Conservation (phyloP, 2,113 vertebrate species). For the Cyanocitta stelleri region DNA sequence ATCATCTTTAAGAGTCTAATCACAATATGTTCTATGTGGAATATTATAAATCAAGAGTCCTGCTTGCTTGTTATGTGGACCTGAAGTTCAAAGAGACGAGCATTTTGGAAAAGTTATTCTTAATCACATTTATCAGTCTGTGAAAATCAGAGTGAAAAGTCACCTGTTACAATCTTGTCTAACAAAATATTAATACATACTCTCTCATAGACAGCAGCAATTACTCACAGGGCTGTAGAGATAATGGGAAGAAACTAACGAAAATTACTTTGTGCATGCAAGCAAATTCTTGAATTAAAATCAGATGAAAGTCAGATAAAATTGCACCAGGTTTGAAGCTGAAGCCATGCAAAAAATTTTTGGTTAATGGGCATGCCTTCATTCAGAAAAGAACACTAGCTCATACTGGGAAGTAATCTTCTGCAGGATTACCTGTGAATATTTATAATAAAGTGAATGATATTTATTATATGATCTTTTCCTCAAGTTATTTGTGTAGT, state of each 20-base stretch:
- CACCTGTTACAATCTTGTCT: slow-evolving; percentile 6
- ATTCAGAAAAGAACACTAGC: not conserved
- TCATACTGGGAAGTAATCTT: not conserved
- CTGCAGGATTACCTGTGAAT: not conserved
- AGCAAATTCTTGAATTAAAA: slow-evolving; percentile 37
- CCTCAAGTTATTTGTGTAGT: not conserved
- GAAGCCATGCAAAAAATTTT: not conserved
- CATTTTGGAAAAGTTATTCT: slow-evolving; percentile 8
- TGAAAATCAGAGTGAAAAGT: slow-evolving; percentile 32
- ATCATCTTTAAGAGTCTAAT: not conserved
- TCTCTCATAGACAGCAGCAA: not conserved
- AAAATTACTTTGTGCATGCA: not conserved
- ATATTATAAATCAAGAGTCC: not conserved
- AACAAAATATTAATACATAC: slow-evolving; percentile 16
- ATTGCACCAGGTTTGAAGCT: not conserved
- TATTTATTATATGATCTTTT: not conserved
- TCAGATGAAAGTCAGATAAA: slow-evolving; percentile 1
- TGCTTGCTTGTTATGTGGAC: not conserved
- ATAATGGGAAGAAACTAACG: slow-evolving; percentile 32
- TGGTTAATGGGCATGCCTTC: not conserved
- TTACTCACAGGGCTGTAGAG: not conserved
- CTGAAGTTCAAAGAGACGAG: not conserved
- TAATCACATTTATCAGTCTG: not conserved
- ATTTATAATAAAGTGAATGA: not conserved
- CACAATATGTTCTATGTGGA: not conserved